phyloP scores from a whole-genome alignment of 2,888 invertebrate species.

The Agrotis segetum region DNA sequence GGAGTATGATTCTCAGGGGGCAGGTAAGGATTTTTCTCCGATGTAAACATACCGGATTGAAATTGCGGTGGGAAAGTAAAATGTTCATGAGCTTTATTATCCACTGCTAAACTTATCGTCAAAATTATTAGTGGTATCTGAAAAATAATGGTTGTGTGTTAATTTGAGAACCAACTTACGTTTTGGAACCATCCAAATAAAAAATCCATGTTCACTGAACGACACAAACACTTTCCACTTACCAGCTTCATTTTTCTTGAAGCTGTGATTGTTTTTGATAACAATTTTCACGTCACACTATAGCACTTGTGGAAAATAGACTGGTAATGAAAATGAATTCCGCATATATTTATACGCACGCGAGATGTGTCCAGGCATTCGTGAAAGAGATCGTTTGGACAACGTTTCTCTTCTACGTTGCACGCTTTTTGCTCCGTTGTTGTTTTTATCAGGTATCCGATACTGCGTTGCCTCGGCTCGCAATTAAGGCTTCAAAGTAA shows the following conservation, averaged over 20 bases:
- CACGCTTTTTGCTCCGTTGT: conserved; percentile 61
- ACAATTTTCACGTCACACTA: conserved; percentile 83
- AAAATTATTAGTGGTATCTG: conserved; percentile 82
- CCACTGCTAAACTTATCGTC: conserved; percentile 71
- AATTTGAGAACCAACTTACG: conserved; percentile 70
- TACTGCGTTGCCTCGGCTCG: conserved; percentile 54
- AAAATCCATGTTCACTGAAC: conserved; percentile 65
- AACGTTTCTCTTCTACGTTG: conserved; percentile 81
- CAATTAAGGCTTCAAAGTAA: conserved; percentile 64
- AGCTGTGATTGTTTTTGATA: conserved; percentile 76
- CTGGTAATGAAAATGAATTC: conserved; percentile 91
- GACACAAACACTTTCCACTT: conserved; percentile 81
- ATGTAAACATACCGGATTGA: conserved; percentile 75
- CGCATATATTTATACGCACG: conserved; percentile 90
- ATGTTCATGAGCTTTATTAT: conserved; percentile 77
- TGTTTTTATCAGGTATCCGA: conserved; percentile 62
- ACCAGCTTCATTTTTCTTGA: conserved; percentile 88
- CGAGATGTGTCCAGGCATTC: conserved; percentile 87
- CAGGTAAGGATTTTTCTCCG: conserved; percentile 83
- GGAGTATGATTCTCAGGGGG: conserved; percentile 84
- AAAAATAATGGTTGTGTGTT: conserved; percentile 68
- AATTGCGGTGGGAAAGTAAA: conserved; percentile 82
- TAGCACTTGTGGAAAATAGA: conserved; percentile 83
- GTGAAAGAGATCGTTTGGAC: conserved; percentile 85
- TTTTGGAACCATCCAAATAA: conserved; percentile 66